A percentile compares a stretch with the other conserved stretches of the same genome.
These are phyloP conservation scores for Oryzias melastigma DNA, from an alignment of 2,113 vertebrate genomes.

Conservation along the genomic window DNA sequence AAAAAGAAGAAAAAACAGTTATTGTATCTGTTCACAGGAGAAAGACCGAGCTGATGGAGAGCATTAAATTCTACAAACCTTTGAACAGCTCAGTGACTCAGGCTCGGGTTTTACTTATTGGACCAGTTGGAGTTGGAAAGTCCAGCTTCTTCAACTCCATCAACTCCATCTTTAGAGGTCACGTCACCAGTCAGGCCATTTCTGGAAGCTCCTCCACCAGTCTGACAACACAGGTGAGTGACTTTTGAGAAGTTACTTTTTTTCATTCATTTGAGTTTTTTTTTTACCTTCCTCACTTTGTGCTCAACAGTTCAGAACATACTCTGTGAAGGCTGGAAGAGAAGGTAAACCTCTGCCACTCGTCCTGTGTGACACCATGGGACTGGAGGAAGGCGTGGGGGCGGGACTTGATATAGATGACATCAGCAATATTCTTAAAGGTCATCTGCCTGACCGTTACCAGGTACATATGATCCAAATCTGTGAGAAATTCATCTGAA, in stretches of 20 bases:
- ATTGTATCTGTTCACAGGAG: constrained; percentile 19
- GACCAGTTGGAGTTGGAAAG: constrained; percentile 55
- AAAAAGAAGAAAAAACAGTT: background rate
- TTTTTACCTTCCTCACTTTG: background rate
- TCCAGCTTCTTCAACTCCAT: constrained; percentile 65
- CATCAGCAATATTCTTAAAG: constrained; percentile 59
- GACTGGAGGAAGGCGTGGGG: constrained; percentile 64
- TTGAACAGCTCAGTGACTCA: constrained; percentile 16
- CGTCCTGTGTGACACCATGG: constrained; percentile 72
- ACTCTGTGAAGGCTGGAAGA: constrained; percentile 37
- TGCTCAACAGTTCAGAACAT: constrained; percentile 46
- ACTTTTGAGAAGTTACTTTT: background rate
- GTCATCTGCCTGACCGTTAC: constrained; percentile 44
- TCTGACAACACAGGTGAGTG: constrained; percentile 53
- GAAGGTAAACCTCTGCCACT: constrained; percentile 49
- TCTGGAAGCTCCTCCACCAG: constrained; percentile 43
- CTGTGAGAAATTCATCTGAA: background rate
- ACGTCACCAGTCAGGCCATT: constrained; percentile 55
- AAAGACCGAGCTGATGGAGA: constrained; percentile 26
- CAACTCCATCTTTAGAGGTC: constrained; percentile 58
- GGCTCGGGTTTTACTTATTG: constrained; percentile 36
- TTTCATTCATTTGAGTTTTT: background rate
- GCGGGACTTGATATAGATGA: constrained; percentile 66
- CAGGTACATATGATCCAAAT: constrained; percentile 30
- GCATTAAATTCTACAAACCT: constrained; percentile 28